Conservation (phyloP, 1,140 invertebrate genomes). For the Atopsyche davidsoni region DNA sequence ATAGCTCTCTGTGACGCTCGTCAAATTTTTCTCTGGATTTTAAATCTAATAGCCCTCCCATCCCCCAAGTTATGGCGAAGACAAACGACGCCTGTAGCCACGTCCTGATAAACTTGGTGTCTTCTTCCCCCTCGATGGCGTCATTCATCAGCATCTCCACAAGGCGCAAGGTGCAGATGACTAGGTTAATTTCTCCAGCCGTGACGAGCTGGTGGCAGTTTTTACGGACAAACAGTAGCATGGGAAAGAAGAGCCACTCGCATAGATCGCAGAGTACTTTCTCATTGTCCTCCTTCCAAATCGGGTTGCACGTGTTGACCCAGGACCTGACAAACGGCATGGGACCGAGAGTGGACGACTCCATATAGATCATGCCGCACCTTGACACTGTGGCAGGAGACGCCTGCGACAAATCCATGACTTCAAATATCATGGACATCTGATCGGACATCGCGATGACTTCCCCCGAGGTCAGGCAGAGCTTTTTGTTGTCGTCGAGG, state of each 20-base stretch:
- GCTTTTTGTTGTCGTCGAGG: slow-evolving; percentile 91
- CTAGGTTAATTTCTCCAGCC: slow-evolving; percentile 69
- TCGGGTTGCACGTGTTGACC: slow-evolving; percentile 57
- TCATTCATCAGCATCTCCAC: slow-evolving; percentile 73
- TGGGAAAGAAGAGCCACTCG: slow-evolving; percentile 67
- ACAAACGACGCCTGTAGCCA: slow-evolving; percentile 78
- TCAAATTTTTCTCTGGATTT: slow-evolving; percentile 73
- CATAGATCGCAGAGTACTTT: slow-evolving; percentile 60
- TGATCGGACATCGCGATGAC: slow-evolving; percentile 78
- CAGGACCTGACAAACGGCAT: slow-evolving; percentile 68
- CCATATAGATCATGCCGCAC: slow-evolving; percentile 95
- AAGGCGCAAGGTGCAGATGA: slow-evolving; percentile 64
- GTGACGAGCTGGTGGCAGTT: slow-evolving; percentile 61
- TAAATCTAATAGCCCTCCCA: slow-evolving; percentile 69
- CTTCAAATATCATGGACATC: slow-evolving; percentile 93
- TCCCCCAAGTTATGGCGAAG: slow-evolving; percentile 72
- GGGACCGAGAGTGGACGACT: slow-evolving; percentile 69
- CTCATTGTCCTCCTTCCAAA: slow-evolving; percentile 60
- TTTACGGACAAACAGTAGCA: slow-evolving; percentile 60
- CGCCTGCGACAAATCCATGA: slow-evolving; percentile 81
- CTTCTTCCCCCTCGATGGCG: slow-evolving; percentile 58
- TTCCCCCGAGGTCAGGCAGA: slow-evolving; percentile 81
- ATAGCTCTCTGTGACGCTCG: slow-evolving; percentile 50
- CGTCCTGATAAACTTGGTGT: slow-evolving; percentile 55
- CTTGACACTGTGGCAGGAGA: slow-evolving; percentile 87